Evolutionary conservation across 2,888 invertebrate species (phyloP).

Genomic region (Caenorhabditis angaria): DNA sequence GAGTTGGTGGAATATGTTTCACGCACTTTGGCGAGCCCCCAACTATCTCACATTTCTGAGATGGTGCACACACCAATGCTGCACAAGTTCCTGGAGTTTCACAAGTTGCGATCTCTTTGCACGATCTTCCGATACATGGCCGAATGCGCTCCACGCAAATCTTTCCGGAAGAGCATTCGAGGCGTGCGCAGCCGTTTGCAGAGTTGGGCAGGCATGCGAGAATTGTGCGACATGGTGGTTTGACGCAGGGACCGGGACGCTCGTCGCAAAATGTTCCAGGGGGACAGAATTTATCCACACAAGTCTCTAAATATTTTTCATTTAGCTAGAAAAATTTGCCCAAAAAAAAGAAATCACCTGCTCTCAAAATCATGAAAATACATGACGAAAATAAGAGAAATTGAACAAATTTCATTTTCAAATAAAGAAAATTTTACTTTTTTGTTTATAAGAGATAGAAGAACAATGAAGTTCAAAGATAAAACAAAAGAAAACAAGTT

Average conservation of each 20-base stretch:
- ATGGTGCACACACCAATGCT: conserved; percentile 32
- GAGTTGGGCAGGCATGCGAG: conserved; percentile 29
- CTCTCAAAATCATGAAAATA: too few species aligned
- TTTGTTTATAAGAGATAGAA: too few species aligned
- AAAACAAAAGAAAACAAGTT: too few species aligned
- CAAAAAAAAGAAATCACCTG: too few species aligned
- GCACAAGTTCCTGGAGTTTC: conserved; percentile 36
- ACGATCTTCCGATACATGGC: conserved; percentile 35
- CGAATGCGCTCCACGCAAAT: conserved; percentile 35
- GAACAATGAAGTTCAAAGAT: too few species aligned
- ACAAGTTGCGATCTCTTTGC: conserved; percentile 36
- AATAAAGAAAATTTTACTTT: too few species aligned
- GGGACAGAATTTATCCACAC: conserved; percentile 41
- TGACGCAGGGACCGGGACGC: conserved; percentile 32
- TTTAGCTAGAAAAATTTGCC: too few species aligned
- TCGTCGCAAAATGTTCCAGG: conserved; percentile 43
- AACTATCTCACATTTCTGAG: conserved; percentile 24
- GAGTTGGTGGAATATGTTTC: conserved; percentile 36
- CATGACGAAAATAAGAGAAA: too few species aligned
- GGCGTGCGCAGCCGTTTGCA: conserved; percentile 39
- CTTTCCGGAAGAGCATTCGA: conserved; percentile 22
- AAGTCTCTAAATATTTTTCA: conserved; percentile 25
- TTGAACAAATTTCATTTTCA: too few species aligned
- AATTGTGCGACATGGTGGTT: conserved; percentile 29
- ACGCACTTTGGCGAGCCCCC: conserved; percentile 23